A percentile compares a stretch with the other conserved stretches of the same genome.
phyloP scores from a whole-genome alignment of 1,140 invertebrate species.

The Luehdorfia chinensis region DNA sequence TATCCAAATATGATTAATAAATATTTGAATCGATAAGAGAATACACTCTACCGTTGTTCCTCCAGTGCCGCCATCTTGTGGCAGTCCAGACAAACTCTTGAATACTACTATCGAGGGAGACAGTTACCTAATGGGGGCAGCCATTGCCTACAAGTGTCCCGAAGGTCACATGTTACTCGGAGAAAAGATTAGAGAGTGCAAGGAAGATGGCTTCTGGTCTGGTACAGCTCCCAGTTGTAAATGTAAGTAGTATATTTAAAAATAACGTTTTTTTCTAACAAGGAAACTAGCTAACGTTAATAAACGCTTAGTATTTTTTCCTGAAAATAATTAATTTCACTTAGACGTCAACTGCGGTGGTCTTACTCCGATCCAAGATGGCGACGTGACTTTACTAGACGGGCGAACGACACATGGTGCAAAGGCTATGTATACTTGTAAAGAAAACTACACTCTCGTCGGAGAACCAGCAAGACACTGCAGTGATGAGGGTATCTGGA shows the following conservation, averaged over 20 bases:
- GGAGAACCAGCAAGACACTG: slow-evolving; percentile 87
- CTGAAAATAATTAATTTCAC: background rate
- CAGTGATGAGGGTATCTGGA: slow-evolving; percentile 88
- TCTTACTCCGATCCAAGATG: slow-evolving; percentile 84
- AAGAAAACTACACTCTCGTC: slow-evolving; percentile 90
- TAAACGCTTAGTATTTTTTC: too few species aligned
- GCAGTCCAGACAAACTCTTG: slow-evolving; percentile 89
- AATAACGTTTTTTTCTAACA: background rate
- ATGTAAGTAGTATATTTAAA: slow-evolving; percentile 80
- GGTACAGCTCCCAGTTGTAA: slow-evolving; percentile 88
- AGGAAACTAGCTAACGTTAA: too few species aligned
- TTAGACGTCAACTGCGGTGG: slow-evolving; percentile 90
- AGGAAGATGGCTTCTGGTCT: slow-evolving; percentile 87
- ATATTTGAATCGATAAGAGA: too few species aligned
- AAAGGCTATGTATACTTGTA: slow-evolving; percentile 85
- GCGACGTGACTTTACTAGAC: slow-evolving; percentile 82
- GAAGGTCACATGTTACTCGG: slow-evolving; percentile 91
- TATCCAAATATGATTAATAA: too few species aligned
- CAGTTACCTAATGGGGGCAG: slow-evolving; percentile 83
- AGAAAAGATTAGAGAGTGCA: slow-evolving; percentile 82
- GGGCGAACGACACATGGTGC: slow-evolving; percentile 88
- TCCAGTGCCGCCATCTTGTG: slow-evolving; percentile 89
- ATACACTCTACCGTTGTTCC: slow-evolving; percentile 39
- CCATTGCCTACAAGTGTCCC: slow-evolving; percentile 88
- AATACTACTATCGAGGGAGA: slow-evolving; percentile 89